These are phyloP conservation scores for Drosophila anceps DNA, from an alignment of 2,888 invertebrate species.

Conservation along the genomic window DNA sequence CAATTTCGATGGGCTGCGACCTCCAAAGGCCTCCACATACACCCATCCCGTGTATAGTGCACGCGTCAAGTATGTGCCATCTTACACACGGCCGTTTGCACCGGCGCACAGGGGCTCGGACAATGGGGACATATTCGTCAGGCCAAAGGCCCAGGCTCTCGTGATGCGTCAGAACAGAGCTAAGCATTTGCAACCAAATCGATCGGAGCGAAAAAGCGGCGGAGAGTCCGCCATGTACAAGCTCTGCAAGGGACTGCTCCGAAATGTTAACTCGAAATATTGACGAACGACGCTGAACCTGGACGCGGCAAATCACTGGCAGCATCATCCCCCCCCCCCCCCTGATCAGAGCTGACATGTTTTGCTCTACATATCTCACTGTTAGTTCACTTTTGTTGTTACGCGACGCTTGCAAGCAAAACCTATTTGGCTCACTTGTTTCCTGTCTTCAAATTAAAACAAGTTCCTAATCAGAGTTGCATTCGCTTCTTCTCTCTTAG, in stretches of 20 bases:
- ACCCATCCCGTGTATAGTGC: neutral
- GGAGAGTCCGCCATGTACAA: slow-evolving; percentile 9
- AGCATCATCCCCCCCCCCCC: neutral
- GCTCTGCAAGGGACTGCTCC: neutral
- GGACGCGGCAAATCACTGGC: neutral
- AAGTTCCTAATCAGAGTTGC: neutral
- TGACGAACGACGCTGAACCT: neutral
- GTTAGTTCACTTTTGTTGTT: neutral
- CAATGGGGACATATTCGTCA: neutral
- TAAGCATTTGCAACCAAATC: no score
- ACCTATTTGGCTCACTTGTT: neutral
- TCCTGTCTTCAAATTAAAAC: neutral
- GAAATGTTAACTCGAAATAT: neutral
- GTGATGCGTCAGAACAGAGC: neutral
- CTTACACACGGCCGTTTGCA: neutral
- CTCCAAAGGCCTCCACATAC: neutral
- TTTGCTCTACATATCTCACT: no score
- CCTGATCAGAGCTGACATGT: no score
- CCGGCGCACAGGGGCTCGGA: neutral
- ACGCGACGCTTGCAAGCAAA: neutral
- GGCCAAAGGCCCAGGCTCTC: neutral
- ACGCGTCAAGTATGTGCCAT: rapidly evolving
- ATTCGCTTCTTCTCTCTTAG: no score
- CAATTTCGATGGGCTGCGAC: neutral
- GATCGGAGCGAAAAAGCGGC: rapidly evolving